Evolutionary conservation across 2,113 vertebrate genomes (phyloP).

Genomic region (Peromyscus polionotus): DNA sequence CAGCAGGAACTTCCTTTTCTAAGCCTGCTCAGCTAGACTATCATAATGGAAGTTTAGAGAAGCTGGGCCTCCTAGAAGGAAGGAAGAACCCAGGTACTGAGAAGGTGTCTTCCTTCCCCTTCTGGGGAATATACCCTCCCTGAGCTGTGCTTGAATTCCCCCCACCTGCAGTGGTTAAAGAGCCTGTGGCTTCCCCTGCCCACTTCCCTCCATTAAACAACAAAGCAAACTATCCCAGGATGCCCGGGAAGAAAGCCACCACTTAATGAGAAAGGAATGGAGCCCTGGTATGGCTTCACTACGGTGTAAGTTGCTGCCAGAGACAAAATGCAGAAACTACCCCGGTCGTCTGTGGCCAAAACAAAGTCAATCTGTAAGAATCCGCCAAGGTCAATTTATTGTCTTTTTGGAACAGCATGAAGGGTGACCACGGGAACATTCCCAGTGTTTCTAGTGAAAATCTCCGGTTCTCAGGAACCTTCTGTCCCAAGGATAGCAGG

Average conservation of each 20-base stretch:
- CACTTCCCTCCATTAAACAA: background rate
- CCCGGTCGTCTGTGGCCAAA: background rate
- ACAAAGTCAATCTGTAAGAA: background rate
- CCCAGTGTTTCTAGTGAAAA: background rate
- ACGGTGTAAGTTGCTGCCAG: background rate
- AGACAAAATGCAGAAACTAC: conserved; percentile 18
- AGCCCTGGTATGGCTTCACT: background rate
- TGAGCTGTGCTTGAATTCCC: background rate
- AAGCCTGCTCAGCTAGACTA: background rate
- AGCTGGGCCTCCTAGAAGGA: background rate
- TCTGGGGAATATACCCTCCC: background rate
- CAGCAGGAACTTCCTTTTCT: background rate
- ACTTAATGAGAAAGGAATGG: conserved; percentile 57
- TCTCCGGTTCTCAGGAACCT: background rate
- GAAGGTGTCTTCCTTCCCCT: background rate
- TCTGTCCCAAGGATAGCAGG: background rate
- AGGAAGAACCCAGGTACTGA: background rate
- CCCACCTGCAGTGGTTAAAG: background rate
- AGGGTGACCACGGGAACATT: background rate
- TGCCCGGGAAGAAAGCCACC: conserved; percentile 55
- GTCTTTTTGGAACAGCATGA: background rate
- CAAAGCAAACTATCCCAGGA: conserved; percentile 37
- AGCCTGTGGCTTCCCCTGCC: background rate
- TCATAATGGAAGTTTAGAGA: background rate
- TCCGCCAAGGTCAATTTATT: background rate